These are phyloP conservation scores for Calameuta filiformis DNA, from an alignment of 2,888 invertebrate genomes.

Conservation along the genomic window DNA sequence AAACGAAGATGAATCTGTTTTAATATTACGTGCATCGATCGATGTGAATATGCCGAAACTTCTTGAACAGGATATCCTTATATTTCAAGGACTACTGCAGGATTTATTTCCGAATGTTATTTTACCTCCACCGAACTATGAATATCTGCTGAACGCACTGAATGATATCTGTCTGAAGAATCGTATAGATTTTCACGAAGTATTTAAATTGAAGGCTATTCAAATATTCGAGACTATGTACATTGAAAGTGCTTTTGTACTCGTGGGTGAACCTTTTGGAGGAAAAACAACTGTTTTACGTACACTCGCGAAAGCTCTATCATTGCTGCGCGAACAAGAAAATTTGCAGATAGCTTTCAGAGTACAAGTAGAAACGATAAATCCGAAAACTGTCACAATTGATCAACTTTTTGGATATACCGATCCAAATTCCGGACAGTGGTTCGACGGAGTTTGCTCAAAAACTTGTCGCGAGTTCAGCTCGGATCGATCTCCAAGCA, in stretches of 20 bases:
- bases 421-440: constrained; percentile 69
- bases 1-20: constrained; percentile 68
- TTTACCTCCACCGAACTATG: constrained; percentile 66
- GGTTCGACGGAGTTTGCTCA: constrained; percentile 68
- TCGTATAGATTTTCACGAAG: constrained; percentile 65
- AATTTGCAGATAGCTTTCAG: constrained; percentile 45
- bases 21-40: constrained; percentile 70
- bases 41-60: constrained; percentile 72
- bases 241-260: constrained; percentile 70
- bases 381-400: constrained; percentile 71
- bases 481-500: constrained; percentile 62
- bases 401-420: constrained; percentile 71
- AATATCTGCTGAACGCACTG: constrained; percentile 64
- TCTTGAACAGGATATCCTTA: constrained; percentile 68
- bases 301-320: constrained; percentile 66
- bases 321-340: constrained; percentile 54
- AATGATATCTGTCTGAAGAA: constrained; percentile 60
- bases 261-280: constrained; percentile 67
- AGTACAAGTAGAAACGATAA: constrained; percentile 68
- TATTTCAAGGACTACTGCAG: constrained; percentile 68
- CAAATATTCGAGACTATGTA: constrained; percentile 73
- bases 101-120: constrained; percentile 70
- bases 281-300: constrained; percentile 70
- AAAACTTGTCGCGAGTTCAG: constrained; percentile 66
- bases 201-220: constrained; percentile 69